These are phyloP conservation scores for Anolis carolinensis DNA, from an alignment of 2,113 vertebrate species.

Conservation along the genomic window DNA sequence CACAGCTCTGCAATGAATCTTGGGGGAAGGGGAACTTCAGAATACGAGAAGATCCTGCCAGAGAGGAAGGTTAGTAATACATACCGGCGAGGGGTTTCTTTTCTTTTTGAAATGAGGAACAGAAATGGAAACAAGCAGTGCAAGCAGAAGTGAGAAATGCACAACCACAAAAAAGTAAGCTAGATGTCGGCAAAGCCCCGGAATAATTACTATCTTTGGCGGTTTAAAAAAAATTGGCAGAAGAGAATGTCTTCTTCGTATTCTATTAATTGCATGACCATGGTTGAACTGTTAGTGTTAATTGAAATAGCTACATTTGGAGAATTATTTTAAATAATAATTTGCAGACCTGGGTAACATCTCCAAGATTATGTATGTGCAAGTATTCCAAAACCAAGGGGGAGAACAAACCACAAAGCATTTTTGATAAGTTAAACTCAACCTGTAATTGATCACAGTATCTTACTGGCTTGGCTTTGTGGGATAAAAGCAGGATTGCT, in stretches of 20 bases:
- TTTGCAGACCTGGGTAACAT: neutral
- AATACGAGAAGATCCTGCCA: neutral
- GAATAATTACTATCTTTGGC: neutral
- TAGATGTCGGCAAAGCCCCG: conserved; percentile 25
- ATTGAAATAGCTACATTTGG: neutral
- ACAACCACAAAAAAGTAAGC: neutral
- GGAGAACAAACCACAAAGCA: too few species aligned
- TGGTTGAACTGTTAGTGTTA: neutral
- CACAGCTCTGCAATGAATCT: neutral
- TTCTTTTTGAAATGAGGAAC: conserved; percentile 56
- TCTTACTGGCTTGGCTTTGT: too few species aligned
- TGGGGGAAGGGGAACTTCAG: neutral
- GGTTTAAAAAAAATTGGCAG: neutral
- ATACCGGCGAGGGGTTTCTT: conserved; percentile 22
- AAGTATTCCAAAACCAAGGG: neutral
- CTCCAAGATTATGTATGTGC: too few species aligned
- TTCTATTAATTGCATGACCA: conserved; percentile 25
- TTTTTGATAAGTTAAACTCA: too few species aligned
- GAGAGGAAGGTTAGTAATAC: conserved; percentile 11
- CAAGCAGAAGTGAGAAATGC: conserved; percentile 30
- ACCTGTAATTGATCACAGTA: too few species aligned
- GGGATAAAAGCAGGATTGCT: too few species aligned
- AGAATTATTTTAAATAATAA: neutral
- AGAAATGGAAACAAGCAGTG: neutral
- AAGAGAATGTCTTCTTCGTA: neutral